Percentiles rank a stretch among this genome's conserved stretches.
These are phyloP conservation scores for Coelopa pilipes DNA, from an alignment of 2,888 invertebrate species.

Conservation along the genomic window DNA sequence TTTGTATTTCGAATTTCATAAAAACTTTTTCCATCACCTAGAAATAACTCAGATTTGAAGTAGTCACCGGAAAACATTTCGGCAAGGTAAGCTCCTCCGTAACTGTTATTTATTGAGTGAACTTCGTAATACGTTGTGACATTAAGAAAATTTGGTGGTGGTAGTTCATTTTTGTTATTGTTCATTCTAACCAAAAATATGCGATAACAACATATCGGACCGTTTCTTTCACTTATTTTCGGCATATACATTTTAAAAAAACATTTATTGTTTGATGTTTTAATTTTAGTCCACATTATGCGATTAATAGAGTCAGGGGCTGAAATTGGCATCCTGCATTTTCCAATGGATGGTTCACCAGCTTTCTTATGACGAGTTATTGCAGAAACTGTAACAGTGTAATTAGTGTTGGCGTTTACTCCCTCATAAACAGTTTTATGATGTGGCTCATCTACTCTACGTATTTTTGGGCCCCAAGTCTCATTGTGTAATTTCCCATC, in stretches of 20 bases:
- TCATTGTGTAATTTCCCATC: constrained; percentile 69
- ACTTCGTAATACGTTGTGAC: constrained; percentile 80
- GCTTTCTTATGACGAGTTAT: constrained; percentile 80
- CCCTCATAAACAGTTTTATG: constrained; percentile 72
- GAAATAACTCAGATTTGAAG: constrained; percentile 75
- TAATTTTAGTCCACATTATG: constrained; percentile 73
- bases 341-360: constrained; percentile 74
- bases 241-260: constrained; percentile 81
- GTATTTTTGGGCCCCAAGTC: constrained; percentile 72
- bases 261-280: constrained; percentile 73
- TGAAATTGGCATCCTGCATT: constrained; percentile 78
- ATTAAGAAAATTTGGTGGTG: constrained; percentile 75
- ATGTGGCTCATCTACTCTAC: constrained; percentile 70
- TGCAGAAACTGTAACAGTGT: constrained; percentile 81
- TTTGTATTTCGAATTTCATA: constrained; percentile 51
- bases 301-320: constrained; percentile 72
- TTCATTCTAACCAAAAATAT: constrained; percentile 81
- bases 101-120: constrained; percentile 72
- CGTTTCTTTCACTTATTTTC: constrained; percentile 84
- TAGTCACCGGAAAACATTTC: constrained; percentile 82
- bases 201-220: constrained; percentile 88
- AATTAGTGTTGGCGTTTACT: constrained; percentile 85
- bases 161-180: constrained; percentile 72
- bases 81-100: constrained; percentile 82
- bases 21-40: constrained; percentile 74